These are phyloP conservation scores for Synergus japonicus DNA, from an alignment of 2,888 invertebrate genomes.

Conservation along the genomic window DNA sequence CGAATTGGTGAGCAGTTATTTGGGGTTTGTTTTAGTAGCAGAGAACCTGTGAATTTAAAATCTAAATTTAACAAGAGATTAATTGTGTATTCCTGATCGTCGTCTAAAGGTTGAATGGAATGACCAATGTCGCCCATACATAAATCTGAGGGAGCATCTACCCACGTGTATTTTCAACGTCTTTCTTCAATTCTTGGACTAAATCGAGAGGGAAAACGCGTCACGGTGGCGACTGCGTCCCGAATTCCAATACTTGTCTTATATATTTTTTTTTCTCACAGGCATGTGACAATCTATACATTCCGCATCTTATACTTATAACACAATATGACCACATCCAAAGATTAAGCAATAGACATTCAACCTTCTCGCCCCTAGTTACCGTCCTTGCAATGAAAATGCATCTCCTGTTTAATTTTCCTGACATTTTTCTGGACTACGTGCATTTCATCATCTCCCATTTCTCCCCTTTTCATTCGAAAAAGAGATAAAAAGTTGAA, in stretches of 20 bases:
- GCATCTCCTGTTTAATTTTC: not conserved
- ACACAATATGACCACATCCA: not conserved
- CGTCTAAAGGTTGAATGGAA: not conserved
- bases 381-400: not conserved
- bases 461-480: not conserved
- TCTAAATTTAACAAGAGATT: not conserved
- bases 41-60: not conserved
- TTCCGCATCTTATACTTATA: not conserved
- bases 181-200: slow-evolving; percentile 4
- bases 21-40: not conserved
- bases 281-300: not conserved
- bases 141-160: not conserved
- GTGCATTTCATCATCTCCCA: too few species aligned
- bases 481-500: not conserved
- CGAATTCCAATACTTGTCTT: not conserved
- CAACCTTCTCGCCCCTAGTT: not conserved
- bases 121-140: not conserved
- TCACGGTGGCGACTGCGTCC: slow-evolving; percentile 7
- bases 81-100: not conserved
- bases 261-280: not conserved
- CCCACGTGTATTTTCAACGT: slow-evolving; percentile 13
- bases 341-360: not conserved
- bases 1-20: not conserved
- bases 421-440: not conserved
- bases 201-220: slow-evolving; percentile 21